Evolutionary conservation across 2,113 vertebrate genomes (phyloP).

Genomic region (Micronycteris hirsuta): DNA sequence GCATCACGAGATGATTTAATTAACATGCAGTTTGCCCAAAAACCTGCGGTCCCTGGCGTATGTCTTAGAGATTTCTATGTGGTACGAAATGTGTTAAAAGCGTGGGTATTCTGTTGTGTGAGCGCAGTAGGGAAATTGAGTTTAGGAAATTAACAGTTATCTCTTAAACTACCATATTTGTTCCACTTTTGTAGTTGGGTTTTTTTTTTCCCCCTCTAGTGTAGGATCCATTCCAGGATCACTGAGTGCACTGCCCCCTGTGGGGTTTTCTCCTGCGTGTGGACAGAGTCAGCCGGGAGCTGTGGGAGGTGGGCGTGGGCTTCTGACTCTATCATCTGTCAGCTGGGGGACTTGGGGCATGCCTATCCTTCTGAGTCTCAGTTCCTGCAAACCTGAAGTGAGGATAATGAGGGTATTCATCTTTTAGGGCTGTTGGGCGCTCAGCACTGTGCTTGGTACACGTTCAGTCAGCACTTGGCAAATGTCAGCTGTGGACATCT

Average conservation of each 20-base stretch:
- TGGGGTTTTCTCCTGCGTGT: neutral
- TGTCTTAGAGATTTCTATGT: no score
- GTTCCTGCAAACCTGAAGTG: neutral
- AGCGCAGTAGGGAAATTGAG: neutral
- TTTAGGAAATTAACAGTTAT: neutral
- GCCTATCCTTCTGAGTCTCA: neutral
- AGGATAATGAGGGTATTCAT: accelerated
- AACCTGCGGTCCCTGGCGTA: no score
- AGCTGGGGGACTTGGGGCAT: neutral
- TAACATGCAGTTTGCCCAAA: no score
- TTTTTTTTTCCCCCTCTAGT: neutral
- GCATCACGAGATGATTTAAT: no score
- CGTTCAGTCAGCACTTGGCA: neutral
- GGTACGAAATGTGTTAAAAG: no score
- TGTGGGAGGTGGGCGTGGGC: neutral
- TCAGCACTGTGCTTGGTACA: neutral
- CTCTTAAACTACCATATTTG: accelerated
- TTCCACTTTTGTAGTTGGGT: neutral
- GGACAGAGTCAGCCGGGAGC: neutral
- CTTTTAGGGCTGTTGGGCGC: neutral
- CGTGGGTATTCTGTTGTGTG: accelerated
- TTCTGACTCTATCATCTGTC: neutral
- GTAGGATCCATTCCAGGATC: neutral
- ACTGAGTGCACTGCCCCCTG: neutral
- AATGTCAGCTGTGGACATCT: neutral